Conservation (phyloP, 2,797 vertebrate species). For the Lacerta bilineata region DNA sequence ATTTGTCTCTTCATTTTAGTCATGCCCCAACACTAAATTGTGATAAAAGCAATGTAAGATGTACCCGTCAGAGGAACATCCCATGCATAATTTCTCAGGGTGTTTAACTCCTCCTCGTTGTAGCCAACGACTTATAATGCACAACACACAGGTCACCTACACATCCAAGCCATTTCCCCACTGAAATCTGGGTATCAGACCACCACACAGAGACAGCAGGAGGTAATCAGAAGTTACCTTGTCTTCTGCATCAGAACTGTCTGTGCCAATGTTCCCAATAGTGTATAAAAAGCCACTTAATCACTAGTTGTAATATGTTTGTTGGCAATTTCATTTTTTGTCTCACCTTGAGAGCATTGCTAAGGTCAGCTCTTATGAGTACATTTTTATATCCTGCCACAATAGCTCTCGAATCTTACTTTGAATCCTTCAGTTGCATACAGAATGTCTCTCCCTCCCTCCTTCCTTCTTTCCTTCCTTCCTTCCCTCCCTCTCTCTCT, state of each 20-base stretch:
- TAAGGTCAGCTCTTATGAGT: slow-evolving; percentile 69
- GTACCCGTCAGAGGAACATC: slow-evolving; percentile 44
- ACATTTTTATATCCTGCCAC: slow-evolving; percentile 63
- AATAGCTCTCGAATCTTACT: slow-evolving; percentile 66
- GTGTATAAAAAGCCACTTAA: slow-evolving; percentile 67
- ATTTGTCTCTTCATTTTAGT: slow-evolving; percentile 26
- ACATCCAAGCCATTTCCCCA: slow-evolving; percentile 46
- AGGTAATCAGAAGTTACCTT: slow-evolving; percentile 61
- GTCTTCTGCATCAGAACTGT: slow-evolving; percentile 54
- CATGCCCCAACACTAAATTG: slow-evolving; percentile 20
- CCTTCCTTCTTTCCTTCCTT: no score
- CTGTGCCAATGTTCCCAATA: slow-evolving; percentile 48
- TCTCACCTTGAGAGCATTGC: slow-evolving; percentile 68
- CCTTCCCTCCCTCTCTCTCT: neutral
- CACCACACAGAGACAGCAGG: slow-evolving; percentile 33
- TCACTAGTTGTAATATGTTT: slow-evolving; percentile 62
- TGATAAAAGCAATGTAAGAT: slow-evolving; percentile 27
- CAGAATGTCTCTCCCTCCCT: slow-evolving; percentile 14
- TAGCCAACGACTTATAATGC: slow-evolving; percentile 32
- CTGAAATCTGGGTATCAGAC: slow-evolving; percentile 54
- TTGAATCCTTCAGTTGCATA: slow-evolving; percentile 69
- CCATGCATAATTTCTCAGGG: slow-evolving; percentile 53
- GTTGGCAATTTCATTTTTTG: slow-evolving; percentile 68
- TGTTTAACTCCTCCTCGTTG: slow-evolving; percentile 44
- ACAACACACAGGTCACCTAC: slow-evolving; percentile 46